Evolutionary conservation across 2,888 invertebrate genomes (phyloP).

Genomic region (Myopa tessellatipennis): DNA sequence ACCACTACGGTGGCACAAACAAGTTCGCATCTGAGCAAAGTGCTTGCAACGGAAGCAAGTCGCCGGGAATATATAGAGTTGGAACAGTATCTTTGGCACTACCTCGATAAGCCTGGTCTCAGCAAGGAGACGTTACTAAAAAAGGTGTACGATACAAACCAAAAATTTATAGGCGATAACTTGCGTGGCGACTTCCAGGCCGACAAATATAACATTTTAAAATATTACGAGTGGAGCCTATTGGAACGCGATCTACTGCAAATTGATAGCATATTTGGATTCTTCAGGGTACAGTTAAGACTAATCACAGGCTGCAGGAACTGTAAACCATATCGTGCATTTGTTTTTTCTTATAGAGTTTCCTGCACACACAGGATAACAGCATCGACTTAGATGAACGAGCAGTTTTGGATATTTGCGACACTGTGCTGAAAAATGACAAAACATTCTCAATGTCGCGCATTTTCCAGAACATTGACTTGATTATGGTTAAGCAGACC

Average conservation of each 20-base stretch:
- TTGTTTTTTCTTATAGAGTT: slow-evolving; percentile 46
- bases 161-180: slow-evolving; percentile 55
- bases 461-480: slow-evolving; percentile 73
- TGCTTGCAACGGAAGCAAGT: slow-evolving; percentile 71
- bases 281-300: slow-evolving; percentile 71
- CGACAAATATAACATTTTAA: slow-evolving; percentile 59
- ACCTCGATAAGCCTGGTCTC: slow-evolving; percentile 55
- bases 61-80: slow-evolving; percentile 72
- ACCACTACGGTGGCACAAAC: slow-evolving; percentile 2
- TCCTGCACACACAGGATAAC: slow-evolving; percentile 51
- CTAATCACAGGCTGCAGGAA: neutral
- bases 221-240: slow-evolving; percentile 76
- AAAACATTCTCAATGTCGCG: slow-evolving; percentile 70
- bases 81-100: slow-evolving; percentile 68
- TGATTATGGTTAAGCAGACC: slow-evolving; percentile 74
- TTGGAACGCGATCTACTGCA: slow-evolving; percentile 73
- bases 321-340: neutral
- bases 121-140: slow-evolving; percentile 57
- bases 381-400: slow-evolving; percentile 68
- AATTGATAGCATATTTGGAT: slow-evolving; percentile 76
- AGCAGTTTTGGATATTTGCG: slow-evolving; percentile 75
- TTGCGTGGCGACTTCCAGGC: slow-evolving; percentile 53
- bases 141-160: slow-evolving; percentile 64
- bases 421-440: slow-evolving; percentile 74
- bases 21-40: slow-evolving; percentile 42